phyloP scores from a whole-genome alignment of 23 tunicate species.

The Halocynthia aurantium region DNA sequence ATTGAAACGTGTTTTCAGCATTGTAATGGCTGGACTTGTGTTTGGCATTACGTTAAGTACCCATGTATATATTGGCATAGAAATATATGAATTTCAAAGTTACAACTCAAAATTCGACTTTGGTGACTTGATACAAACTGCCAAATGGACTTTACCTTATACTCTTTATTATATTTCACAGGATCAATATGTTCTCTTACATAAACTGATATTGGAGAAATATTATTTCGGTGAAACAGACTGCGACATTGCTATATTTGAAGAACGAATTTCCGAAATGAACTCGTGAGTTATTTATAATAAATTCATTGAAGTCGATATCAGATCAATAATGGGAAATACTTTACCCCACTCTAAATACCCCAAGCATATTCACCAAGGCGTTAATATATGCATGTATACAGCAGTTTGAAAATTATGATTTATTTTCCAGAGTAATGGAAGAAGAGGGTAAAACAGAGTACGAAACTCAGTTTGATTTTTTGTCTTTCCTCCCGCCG shows the following conservation, averaged over 20 bases:
- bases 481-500: slow-evolving; percentile 33
- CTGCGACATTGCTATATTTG: slow-evolving; percentile 27
- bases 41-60: neutral
- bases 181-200: slow-evolving; percentile 85
- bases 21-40: too few species aligned
- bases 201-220: slow-evolving; percentile 60
- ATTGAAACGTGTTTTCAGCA: too few species aligned
- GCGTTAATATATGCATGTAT: too few species aligned
- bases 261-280: slow-evolving; percentile 20
- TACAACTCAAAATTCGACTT: neutral
- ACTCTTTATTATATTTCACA: neutral
- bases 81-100: neutral
- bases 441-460: slow-evolving; percentile 5
- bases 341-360: too few species aligned
- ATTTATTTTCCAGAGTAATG: neutral
- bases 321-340: too few species aligned
- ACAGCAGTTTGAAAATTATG: too few species aligned
- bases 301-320: too few species aligned
- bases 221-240: slow-evolving; percentile 62
- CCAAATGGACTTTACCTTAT: too few species aligned
- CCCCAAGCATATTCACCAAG: too few species aligned
- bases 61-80: neutral
- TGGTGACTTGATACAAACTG: too few species aligned
- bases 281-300: slow-evolving; percentile 31
- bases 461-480: slow-evolving; percentile 48